Evolutionary conservation across 1,140 invertebrate species (phyloP), one percentile per base, ranked within the genome.

Genomic region (Hydropsyche tenuis): DNA sequence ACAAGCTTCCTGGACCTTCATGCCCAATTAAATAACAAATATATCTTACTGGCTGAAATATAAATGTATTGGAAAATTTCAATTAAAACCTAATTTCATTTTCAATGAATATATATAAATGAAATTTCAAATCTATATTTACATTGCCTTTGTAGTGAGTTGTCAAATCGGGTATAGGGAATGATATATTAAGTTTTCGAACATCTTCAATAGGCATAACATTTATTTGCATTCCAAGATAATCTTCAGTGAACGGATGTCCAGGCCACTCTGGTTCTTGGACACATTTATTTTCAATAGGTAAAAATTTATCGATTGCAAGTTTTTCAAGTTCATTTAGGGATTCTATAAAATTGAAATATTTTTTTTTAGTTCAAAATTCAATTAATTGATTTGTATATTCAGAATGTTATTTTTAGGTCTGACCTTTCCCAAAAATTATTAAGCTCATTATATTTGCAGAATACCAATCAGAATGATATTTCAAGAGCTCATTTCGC

Each of bases 121-220:
- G 3, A n/a, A 22, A 22, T 30, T 16, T 63, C 4, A 37, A 37
- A 74, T 73, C 73, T 51, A 20, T 73, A 88, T 90, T 90, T 88
- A 96, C 95, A 81, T 88, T 88, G 64, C 94, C 90, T 82, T 93
- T 92, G 79, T 97, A 99, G 81, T 93, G 87, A 68, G 90, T 81
- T 18, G 89, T 89, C 1, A 94, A 84, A 81, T 99, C 96, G 16
- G 94, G 94, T 72, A 96, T 91, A 0, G 94, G 94, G 85, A 98
- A 99, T 51, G 89, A 90, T 0, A 99, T 90, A 74, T 90, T 91
- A n/a, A 99, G 85, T 72, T 90, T 91, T 27, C 96, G 86, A 1
- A 95, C 82, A 84, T 99, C 96, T 84, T 98, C 98, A 0, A 99
- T 90, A n/a, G 97, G 97, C 16, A 95, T 89, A 75, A 96, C 89